Percentiles rank a stretch among this genome's conserved stretches.
Evolutionary conservation across 2,797 vertebrate genomes (phyloP).

Genomic region (Siniperca undulata): DNA sequence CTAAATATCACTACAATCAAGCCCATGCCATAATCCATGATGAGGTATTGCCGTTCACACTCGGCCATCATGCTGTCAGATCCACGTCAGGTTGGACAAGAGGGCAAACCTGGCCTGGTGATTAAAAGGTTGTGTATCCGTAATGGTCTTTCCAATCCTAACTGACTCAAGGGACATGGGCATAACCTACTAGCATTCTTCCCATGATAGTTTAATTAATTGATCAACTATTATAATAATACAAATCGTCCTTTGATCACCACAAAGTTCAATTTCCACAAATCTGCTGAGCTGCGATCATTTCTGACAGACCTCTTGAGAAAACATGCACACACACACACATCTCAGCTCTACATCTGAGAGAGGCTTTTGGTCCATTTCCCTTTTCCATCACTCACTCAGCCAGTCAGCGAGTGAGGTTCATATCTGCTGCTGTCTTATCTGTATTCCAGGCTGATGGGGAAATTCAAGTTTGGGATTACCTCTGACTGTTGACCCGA

Average conservation of each 20-base stretch:
- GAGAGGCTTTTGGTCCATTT: slow-evolving; percentile 77
- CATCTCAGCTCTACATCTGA: slow-evolving; percentile 76
- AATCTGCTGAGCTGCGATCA: slow-evolving; percentile 35
- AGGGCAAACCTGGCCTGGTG: slow-evolving; percentile 73
- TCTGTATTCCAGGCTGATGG: slow-evolving; percentile 84
- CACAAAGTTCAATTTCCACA: slow-evolving; percentile 18
- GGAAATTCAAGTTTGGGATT: slow-evolving; percentile 84
- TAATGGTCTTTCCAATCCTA: slow-evolving; percentile 58
- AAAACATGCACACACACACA: slow-evolving; percentile 54
- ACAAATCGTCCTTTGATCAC: slow-evolving; percentile 8
- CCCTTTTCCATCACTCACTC: slow-evolving; percentile 80
- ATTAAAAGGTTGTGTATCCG: slow-evolving; percentile 71
- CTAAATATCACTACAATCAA: slow-evolving; percentile 86
- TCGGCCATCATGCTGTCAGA: slow-evolving; percentile 74
- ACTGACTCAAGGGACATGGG: slow-evolving; percentile 43
- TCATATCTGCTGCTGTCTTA: slow-evolving; percentile 81
- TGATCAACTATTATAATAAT: background rate
- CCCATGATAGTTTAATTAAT: slow-evolving; percentile 30
- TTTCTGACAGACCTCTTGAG: slow-evolving; percentile 57
- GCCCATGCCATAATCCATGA: slow-evolving; percentile 72
- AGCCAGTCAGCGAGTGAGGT: slow-evolving; percentile 61
- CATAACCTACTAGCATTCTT: slow-evolving; percentile 26
- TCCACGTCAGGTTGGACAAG: slow-evolving; percentile 67
- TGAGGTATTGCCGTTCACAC: slow-evolving; percentile 77
- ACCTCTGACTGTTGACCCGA: slow-evolving; percentile 80